Conservation (phyloP, 2,113 vertebrate species). For the Mionectes macconnelli region DNA sequence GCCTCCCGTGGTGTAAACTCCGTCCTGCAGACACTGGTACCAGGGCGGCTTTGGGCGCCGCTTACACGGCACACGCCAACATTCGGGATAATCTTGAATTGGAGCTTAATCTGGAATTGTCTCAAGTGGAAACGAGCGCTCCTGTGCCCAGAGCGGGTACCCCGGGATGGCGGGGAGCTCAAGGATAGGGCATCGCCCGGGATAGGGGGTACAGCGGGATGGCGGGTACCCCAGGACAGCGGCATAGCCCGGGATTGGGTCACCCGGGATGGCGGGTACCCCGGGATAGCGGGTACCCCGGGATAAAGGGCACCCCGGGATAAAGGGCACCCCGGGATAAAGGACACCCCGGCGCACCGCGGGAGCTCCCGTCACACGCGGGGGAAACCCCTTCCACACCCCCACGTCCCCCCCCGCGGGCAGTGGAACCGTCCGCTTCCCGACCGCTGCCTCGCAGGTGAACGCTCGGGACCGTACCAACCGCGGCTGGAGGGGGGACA, state of each 20-base stretch:
- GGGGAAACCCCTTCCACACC: background rate
- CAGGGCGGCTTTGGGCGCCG: background rate
- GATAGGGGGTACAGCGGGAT: background rate
- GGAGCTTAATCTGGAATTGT: background rate
- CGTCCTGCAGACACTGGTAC: accelerated
- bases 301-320: background rate
- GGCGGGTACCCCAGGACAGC: no score
- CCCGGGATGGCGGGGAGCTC: background rate
- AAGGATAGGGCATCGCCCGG: background rate
- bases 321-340: background rate
- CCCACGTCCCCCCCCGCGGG: accelerated
- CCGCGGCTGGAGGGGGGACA: background rate
- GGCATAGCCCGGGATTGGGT: background rate
- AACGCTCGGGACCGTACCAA: constrained; percentile 26
- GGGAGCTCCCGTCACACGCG: background rate
- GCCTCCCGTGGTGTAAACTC: accelerated
- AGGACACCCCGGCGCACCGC: background rate
- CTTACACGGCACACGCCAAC: background rate
- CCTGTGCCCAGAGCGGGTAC: background rate
- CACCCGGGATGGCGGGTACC: background rate
- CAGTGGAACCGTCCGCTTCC: constrained; percentile 10
- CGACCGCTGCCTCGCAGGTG: constrained; percentile 33
- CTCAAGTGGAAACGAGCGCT: background rate
- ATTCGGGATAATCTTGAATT: background rate
- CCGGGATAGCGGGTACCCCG: background rate